Evolutionary conservation across 2,888 invertebrate species (phyloP).

Genomic region (Merodon equestris): DNA sequence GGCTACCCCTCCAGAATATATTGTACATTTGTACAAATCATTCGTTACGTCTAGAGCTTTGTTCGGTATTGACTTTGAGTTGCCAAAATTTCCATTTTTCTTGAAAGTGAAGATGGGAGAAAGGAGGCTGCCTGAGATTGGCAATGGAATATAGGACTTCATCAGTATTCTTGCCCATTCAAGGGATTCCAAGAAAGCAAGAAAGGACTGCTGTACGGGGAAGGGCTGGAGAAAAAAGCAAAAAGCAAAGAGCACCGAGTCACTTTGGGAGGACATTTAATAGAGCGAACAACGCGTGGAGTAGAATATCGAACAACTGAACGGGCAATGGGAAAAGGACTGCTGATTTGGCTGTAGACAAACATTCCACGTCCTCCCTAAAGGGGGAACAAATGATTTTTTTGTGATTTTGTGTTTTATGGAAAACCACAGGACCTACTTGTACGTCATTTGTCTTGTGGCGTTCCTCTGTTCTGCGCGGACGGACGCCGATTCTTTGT

Average conservation of each 20-base stretch:
- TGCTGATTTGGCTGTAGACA: conserved; percentile 43
- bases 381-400: conserved; percentile 20
- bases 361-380: conserved; percentile 19
- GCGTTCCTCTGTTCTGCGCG: conserved; percentile 19
- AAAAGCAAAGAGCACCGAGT: conserved; percentile 4
- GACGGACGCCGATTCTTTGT: conserved; percentile 32
- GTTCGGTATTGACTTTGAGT: conserved; percentile 2
- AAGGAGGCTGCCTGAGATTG: neutral
- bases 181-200: neutral
- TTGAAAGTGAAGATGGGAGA: no score
- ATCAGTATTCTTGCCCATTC: conserved; percentile 18
- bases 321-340: conserved; percentile 15
- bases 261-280: conserved; percentile 39
- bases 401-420: conserved; percentile 9
- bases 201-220: neutral
- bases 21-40: conserved; percentile 1
- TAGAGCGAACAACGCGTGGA: conserved; percentile 20
- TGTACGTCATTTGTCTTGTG: conserved; percentile 43
- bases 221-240: no score
- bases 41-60: conserved; percentile 21
- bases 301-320: conserved; percentile 33
- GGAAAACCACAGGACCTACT: conserved; percentile 36
- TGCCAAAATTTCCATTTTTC: neutral
- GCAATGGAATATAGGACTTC: conserved; percentile 13
- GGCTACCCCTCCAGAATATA: neutral